Percentiles rank a stretch among this genome's conserved stretches.
These are phyloP conservation scores for Protonemura montana DNA, from an alignment of 2,888 invertebrate genomes.

Conservation along the genomic window DNA sequence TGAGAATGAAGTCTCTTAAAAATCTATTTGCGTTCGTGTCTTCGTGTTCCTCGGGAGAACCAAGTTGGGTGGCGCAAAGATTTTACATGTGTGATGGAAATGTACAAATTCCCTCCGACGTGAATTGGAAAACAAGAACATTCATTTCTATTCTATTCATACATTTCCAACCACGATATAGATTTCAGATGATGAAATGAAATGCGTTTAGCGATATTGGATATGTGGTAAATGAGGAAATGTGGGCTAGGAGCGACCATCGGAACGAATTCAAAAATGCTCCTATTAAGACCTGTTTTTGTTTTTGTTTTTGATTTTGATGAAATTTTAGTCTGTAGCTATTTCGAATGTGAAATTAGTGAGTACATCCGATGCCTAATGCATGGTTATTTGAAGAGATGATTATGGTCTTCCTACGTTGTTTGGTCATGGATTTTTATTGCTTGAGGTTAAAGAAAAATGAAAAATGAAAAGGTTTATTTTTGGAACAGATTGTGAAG, in stretches of 20 bases:
- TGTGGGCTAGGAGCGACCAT: background rate
- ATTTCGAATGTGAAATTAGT: background rate
- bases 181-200: background rate
- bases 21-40: background rate
- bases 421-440: background rate
- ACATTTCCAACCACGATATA: background rate
- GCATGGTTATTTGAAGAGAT: background rate
- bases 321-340: background rate
- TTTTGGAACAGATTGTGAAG: background rate
- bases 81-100: constrained; percentile 8
- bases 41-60: background rate
- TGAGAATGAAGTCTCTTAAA: background rate
- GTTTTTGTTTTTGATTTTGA: background rate
- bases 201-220: background rate
- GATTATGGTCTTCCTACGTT: background rate
- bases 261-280: background rate
- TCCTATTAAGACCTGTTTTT: background rate
- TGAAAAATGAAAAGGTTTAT: background rate
- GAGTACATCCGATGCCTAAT: background rate
- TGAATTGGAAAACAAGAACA: background rate
- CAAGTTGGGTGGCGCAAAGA: background rate
- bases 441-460: constrained; percentile 3
- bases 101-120: background rate
- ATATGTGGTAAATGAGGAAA: background rate
- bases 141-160: background rate